Evolutionary conservation across 1,140 invertebrate genomes (phyloP).

Genomic region (Halesus radiatus): DNA sequence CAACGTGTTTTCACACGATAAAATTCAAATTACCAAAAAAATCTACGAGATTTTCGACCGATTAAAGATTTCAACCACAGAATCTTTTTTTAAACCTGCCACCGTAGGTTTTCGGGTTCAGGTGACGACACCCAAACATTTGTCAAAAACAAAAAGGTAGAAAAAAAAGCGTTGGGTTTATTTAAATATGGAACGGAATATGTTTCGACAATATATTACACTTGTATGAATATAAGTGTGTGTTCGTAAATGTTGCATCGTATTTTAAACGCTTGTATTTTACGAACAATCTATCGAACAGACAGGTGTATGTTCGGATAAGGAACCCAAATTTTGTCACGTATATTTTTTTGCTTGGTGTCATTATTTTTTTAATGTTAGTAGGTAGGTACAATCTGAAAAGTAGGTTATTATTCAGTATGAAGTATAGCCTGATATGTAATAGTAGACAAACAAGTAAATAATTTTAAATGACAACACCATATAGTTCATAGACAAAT

Average conservation of each 20-base stretch:
- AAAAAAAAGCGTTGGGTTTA: slow-evolving; percentile 21
- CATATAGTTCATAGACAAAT: no score
- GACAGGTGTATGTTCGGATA: slow-evolving; percentile 1
- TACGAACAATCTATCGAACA: background rate
- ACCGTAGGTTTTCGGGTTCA: background rate
- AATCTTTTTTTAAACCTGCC: no score
- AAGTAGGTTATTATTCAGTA: no score
- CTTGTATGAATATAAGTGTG: background rate
- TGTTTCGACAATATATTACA: background rate
- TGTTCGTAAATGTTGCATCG: background rate
- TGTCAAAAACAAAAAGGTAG: slow-evolving; percentile 21
- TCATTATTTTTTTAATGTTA: no score
- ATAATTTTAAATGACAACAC: no score
- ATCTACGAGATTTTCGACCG: background rate
- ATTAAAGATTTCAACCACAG: background rate
- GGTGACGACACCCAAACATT: background rate
- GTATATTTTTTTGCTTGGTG: no score
- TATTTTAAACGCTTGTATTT: slow-evolving; percentile 16
- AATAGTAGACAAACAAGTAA: no score
- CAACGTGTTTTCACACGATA: slow-evolving; percentile 13
- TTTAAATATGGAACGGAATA: slow-evolving; percentile 41
- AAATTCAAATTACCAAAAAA: slow-evolving; percentile 9
- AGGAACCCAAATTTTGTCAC: no score
- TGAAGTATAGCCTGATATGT: no score
- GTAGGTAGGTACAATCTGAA: no score